phyloP scores from a whole-genome alignment of 2,888 invertebrate genomes.

The Sclerodermus sp. region DNA sequence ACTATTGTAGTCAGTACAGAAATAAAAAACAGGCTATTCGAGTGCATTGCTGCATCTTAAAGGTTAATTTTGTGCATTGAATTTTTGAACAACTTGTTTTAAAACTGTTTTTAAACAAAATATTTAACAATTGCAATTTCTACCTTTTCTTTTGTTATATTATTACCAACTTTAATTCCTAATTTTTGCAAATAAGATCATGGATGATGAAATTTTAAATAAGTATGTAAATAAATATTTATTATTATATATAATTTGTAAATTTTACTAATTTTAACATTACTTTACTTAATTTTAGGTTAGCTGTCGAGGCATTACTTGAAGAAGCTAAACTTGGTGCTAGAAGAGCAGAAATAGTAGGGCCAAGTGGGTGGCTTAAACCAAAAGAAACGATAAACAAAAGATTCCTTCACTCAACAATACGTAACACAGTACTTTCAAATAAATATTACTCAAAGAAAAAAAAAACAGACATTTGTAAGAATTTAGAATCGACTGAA shows the following conservation, averaged over 20 bases:
- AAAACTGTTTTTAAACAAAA: too few species aligned
- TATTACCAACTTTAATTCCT: too few species aligned
- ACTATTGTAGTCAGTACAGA: too few species aligned
- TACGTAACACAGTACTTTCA: constrained; percentile 48
- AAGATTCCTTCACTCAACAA: constrained; percentile 51
- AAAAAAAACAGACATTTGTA: too few species aligned
- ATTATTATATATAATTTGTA: neutral
- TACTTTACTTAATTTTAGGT: constrained; percentile 23
- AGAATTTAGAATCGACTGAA: too few species aligned
- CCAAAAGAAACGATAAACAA: constrained; percentile 53
- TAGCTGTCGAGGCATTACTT: constrained; percentile 52
- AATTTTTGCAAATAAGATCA: too few species aligned
- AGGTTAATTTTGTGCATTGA: too few species aligned
- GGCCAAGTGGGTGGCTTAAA: constrained; percentile 54
- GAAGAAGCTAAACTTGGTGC: constrained; percentile 53
- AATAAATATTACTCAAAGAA: constrained; percentile 34
- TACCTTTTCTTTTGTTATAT: too few species aligned
- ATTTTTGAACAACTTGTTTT: too few species aligned
- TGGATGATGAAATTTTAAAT: constrained; percentile 48
- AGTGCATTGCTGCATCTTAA: too few species aligned
- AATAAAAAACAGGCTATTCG: too few species aligned
- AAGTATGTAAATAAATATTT: constrained; percentile 24
- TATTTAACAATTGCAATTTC: too few species aligned
- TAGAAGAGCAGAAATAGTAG: constrained; percentile 50
- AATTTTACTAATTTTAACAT: neutral